Evolutionary conservation across 2,113 vertebrate genomes (phyloP), one percentile per base, ranked within the genome.

Genomic region (Platichthys flesus): DNA sequence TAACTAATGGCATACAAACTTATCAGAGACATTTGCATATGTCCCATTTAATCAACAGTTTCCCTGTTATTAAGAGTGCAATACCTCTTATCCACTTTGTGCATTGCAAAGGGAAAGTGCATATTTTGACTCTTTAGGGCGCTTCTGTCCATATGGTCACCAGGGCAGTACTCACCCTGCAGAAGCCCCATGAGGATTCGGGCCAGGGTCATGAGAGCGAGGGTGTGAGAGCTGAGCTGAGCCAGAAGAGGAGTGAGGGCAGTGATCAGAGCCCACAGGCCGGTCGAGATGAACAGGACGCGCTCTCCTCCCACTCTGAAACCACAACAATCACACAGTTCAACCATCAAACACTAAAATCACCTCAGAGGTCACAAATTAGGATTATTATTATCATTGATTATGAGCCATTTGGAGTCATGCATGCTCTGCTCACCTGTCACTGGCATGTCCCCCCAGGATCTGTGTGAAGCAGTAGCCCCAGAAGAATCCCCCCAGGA

Each of bases 401-500:
- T 51, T 51, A 15, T 16, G 28, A 31, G 28, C 5, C 28, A 1
- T 31, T 31, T 31, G 49, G 15, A 47, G 21, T 24, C 35, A 20
- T 8, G 4, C 57, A 9, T 9, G 13, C 14, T 54, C 51, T 20
- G 61, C 93, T 85, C 66, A 95, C 94, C 78, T 94, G 79, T 98
- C 97, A 40, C 97, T 97, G 40, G 92, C 92, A 51, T 97, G 91
- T 65, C 97, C 97, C 1, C 97, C 97, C 9, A 95, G 68, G 0
- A 98, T 93, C 94, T 98, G 97, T 0, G 97, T 98, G 82, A 97
- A 71, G 86, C 96, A 97, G 91, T 97, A 98, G 47, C 97, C 97
- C 97, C 97, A 98, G 93, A 97, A 99, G 93, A 97, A 98, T 75
- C 95, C 96, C 74, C 97, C 95, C 80, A 99, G 93, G n/a, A 93